Conservation (phyloP, 2,888 invertebrate genomes). For the Synanthedon tipuliformis region DNA sequence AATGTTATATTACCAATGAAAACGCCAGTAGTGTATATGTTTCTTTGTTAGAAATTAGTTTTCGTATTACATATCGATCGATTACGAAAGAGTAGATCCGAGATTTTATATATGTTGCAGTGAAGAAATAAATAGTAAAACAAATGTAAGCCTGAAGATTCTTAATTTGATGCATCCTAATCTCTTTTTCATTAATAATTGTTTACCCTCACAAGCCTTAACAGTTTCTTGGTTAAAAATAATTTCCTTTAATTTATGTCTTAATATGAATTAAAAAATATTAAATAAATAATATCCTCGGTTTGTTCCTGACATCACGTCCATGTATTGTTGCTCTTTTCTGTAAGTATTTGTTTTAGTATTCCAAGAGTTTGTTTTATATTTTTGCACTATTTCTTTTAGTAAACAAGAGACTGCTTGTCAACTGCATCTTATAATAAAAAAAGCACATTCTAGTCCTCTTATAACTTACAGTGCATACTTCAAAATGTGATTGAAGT, state of each 20-base stretch:
- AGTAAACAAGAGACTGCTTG: too few relatives aligned
- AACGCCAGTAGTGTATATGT: constrained; percentile 18
- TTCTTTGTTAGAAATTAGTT: constrained; percentile 64
- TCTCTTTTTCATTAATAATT: constrained; percentile 8
- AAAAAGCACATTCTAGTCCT: too few relatives aligned
- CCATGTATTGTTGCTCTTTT: constrained; percentile 71
- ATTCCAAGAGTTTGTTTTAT: neutral
- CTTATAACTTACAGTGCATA: too few relatives aligned
- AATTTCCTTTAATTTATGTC: constrained; percentile 11
- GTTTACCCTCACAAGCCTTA: constrained; percentile 23
- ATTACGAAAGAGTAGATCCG: constrained; percentile 54
- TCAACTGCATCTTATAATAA: too few relatives aligned
- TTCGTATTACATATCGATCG: constrained; percentile 58
- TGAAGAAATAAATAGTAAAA: neutral
- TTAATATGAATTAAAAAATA: neutral
- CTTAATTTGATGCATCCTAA: too few relatives aligned
- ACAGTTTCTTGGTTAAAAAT: constrained; percentile 20
- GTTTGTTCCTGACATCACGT: constrained; percentile 39
- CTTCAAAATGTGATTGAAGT: too few relatives aligned
- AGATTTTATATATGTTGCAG: too few relatives aligned
- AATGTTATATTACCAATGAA: constrained; percentile 10
- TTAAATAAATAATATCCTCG: constrained; percentile 16
- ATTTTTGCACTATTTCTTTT: neutral
- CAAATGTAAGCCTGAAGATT: neutral
- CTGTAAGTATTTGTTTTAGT: constrained; percentile 45